Evolutionary conservation across 2,888 invertebrate genomes (phyloP).

Genomic region (Epiblema foenella): DNA sequence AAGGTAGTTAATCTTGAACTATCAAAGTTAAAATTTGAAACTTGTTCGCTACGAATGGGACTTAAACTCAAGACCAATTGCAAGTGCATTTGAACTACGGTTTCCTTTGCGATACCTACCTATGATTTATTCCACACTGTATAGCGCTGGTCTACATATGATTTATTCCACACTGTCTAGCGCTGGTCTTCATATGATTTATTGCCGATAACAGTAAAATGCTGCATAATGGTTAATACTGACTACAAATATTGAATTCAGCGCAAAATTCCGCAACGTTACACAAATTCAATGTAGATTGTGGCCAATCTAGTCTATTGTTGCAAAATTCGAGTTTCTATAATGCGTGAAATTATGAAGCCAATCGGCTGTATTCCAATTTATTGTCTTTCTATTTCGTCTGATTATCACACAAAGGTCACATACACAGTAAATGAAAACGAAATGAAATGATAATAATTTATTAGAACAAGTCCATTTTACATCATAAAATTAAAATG

Average conservation of each 20-base stretch:
- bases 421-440: too few species aligned
- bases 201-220: background rate
- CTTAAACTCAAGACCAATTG: too few species aligned
- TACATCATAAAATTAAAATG: too few species aligned
- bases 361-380: constrained; percentile 1
- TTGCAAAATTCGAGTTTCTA: constrained; percentile 23
- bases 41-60: too few species aligned
- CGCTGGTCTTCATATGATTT: background rate
- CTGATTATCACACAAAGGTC: background rate
- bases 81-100: too few species aligned
- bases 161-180: background rate
- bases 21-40: too few species aligned
- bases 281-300: constrained; percentile 16
- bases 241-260: background rate
- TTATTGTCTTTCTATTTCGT: background rate
- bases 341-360: constrained; percentile 29
- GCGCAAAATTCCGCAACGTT: constrained; percentile 9
- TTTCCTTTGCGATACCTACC: too few species aligned
- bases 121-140: too few species aligned
- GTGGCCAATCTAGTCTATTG: constrained; percentile 37
- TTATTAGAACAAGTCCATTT: too few species aligned
- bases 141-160: too few species aligned
- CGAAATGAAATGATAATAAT: too few species aligned
- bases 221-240: constrained; percentile 4
- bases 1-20: too few species aligned